Percentiles rank a stretch among this genome's conserved stretches.
phyloP scores from a whole-genome alignment of 92 coral and sea anemone genomes.

The Parazoanthus swiftii region DNA sequence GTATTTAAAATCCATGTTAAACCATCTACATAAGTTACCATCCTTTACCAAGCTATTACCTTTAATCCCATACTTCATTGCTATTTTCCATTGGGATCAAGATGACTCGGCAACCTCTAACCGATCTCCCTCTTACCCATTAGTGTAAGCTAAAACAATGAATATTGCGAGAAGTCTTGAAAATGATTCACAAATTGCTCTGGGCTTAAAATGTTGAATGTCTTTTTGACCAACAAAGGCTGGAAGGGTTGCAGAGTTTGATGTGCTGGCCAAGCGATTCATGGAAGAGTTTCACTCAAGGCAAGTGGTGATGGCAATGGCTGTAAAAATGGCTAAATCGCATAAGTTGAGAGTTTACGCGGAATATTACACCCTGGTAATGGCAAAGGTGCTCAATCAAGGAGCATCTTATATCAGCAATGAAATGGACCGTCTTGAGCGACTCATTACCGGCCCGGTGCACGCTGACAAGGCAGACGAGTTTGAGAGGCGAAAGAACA shows the following conservation, averaged over 20 bases:
- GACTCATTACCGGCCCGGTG: slow-evolving; percentile 87
- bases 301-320: slow-evolving; percentile 65
- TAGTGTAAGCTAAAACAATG: no score
- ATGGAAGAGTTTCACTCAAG: slow-evolving; percentile 83
- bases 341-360: slow-evolving; percentile 70
- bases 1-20: no score
- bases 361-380: slow-evolving; percentile 72
- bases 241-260: slow-evolving; percentile 87
- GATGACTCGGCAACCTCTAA: no score
- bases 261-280: slow-evolving; percentile 71
- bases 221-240: slow-evolving; percentile 58
- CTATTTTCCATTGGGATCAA: no score
- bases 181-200: no score
- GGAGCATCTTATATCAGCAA: slow-evolving; percentile 67
- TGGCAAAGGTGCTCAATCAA: slow-evolving; percentile 70
- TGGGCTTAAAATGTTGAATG: neutral
- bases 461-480: slow-evolving; percentile 93
- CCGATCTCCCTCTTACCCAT: no score
- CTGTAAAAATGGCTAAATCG: slow-evolving; percentile 45
- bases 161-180: no score
- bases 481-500: slow-evolving; percentile 84
- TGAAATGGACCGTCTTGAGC: slow-evolving; percentile 88
- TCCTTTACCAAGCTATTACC: no score
- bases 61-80: no score
- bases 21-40: no score